Evolutionary conservation across 2,113 vertebrate genomes (phyloP).

Genomic region (Verasper variegatus): DNA sequence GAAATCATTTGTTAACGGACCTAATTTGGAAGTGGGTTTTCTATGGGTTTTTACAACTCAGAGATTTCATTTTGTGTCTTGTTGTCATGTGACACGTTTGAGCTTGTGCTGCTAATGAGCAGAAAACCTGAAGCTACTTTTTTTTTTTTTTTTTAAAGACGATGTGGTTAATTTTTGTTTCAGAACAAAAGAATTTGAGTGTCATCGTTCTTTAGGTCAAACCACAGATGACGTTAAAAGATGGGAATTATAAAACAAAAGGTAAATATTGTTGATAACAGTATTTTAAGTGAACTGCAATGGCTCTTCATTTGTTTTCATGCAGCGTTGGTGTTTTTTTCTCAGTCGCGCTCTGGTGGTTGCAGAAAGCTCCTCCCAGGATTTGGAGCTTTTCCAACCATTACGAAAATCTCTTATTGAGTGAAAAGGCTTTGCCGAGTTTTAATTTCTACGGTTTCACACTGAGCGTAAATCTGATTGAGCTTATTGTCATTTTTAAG

Average conservation of each 20-base stretch:
- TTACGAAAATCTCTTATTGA: slow-evolving; percentile 11
- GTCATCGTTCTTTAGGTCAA: slow-evolving; percentile 49
- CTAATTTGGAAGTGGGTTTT: slow-evolving; percentile 57
- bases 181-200: slow-evolving; percentile 33
- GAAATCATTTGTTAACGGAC: slow-evolving; percentile 51
- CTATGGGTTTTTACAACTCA: slow-evolving; percentile 64
- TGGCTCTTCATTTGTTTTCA: slow-evolving; percentile 63
- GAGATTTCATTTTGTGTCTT: slow-evolving; percentile 38
- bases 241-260: slow-evolving; percentile 37
- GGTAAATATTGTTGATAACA: slow-evolving; percentile 47
- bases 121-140: slow-evolving; percentile 11
- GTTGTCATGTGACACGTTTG: slow-evolving; percentile 5
- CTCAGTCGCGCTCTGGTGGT: slow-evolving; percentile 22
- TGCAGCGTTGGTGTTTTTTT: slow-evolving; percentile 41
- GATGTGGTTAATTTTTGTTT: slow-evolving; percentile 25
- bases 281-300: slow-evolving; percentile 48
- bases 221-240: slow-evolving; percentile 63
- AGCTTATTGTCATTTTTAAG: slow-evolving; percentile 43
- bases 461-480: slow-evolving; percentile 39
- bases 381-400: slow-evolving; percentile 27
- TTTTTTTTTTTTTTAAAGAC: not conserved
- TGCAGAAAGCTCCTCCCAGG: slow-evolving; percentile 33
- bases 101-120: slow-evolving; percentile 12
- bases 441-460: slow-evolving; percentile 55
- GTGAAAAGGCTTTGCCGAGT: slow-evolving; percentile 46